These are phyloP conservation scores for Nymphalis urticae DNA, from an alignment of 2,888 invertebrate genomes.

Conservation along the genomic window DNA sequence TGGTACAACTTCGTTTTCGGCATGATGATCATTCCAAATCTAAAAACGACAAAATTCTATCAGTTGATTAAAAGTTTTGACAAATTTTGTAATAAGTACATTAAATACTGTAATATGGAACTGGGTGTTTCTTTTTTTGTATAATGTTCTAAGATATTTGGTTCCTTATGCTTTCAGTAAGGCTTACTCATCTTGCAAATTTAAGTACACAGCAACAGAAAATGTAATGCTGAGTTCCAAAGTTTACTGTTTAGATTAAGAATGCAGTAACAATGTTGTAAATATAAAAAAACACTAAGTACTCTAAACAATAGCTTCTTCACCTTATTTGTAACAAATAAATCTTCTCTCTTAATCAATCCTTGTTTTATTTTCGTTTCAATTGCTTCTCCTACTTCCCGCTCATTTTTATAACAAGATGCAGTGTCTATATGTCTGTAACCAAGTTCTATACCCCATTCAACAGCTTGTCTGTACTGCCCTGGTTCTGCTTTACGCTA, in stretches of 20 bases:
- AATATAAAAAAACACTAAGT: too few relatives aligned
- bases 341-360: slow-evolving; percentile 69
- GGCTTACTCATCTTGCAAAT: too few relatives aligned
- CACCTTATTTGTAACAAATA: slow-evolving; percentile 82
- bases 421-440: slow-evolving; percentile 82
- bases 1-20: slow-evolving; percentile 83
- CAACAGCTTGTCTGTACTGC: slow-evolving; percentile 68
- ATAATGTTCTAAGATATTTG: too few relatives aligned
- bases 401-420: slow-evolving; percentile 73
- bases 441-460: slow-evolving; percentile 74
- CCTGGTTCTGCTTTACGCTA: slow-evolving; percentile 64
- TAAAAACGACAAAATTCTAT: slow-evolving; percentile 45
- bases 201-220: too few relatives aligned
- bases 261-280: too few relatives aligned
- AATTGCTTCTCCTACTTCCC: slow-evolving; percentile 75
- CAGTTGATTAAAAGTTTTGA: too few relatives aligned
- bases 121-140: too few relatives aligned
- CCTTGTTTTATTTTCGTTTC: slow-evolving; percentile 72
- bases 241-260: too few relatives aligned
- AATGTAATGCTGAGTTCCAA: too few relatives aligned
- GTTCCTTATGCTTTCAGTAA: too few relatives aligned
- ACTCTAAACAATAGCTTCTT: neutral
- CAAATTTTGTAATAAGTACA: too few relatives aligned
- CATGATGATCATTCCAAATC: slow-evolving; percentile 82
- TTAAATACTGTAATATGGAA: too few relatives aligned